Evolutionary conservation across 1,140 invertebrate species (phyloP).

Genomic region (Paracyclopina nana): DNA sequence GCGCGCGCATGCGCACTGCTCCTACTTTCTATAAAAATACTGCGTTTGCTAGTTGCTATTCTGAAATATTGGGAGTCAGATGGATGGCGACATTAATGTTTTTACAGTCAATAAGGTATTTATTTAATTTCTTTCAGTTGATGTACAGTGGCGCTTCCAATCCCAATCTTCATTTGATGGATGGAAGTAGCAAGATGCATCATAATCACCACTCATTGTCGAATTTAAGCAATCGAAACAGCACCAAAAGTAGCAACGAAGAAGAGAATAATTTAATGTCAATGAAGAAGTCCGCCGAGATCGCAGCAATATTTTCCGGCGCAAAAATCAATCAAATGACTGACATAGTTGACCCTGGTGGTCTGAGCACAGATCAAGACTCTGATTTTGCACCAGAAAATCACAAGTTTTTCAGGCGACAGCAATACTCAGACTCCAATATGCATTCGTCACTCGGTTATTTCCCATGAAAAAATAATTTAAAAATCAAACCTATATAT

Average conservation of each 20-base stretch:
- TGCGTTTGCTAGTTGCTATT: too few species aligned
- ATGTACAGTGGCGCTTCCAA: slow-evolving; percentile 23
- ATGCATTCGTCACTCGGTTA: background rate
- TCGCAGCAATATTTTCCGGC: slow-evolving; percentile 58
- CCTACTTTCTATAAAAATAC: too few species aligned
- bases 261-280: slow-evolving; percentile 35
- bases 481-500: too few species aligned
- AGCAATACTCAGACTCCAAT: background rate
- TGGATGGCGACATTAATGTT: too few species aligned
- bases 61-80: too few species aligned
- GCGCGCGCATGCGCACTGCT: too few species aligned
- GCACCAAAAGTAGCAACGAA: slow-evolving; percentile 19
- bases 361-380: slow-evolving; percentile 17
- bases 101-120: too few species aligned
- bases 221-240: slow-evolving; percentile 17
- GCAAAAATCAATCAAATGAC: slow-evolving; percentile 30
- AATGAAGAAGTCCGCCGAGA: slow-evolving; percentile 67
- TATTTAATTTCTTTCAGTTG: too few species aligned
- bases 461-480: background rate
- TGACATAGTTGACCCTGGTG: slow-evolving; percentile 21
- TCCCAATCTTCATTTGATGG: background rate
- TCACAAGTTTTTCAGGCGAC: background rate
- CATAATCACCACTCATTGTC: too few species aligned
- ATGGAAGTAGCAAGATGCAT: too few species aligned
- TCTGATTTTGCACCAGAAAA: background rate